Conservation (phyloP, 35 echinoderm and acorn worm genomes). For the Eucidaris tribuloides region DNA sequence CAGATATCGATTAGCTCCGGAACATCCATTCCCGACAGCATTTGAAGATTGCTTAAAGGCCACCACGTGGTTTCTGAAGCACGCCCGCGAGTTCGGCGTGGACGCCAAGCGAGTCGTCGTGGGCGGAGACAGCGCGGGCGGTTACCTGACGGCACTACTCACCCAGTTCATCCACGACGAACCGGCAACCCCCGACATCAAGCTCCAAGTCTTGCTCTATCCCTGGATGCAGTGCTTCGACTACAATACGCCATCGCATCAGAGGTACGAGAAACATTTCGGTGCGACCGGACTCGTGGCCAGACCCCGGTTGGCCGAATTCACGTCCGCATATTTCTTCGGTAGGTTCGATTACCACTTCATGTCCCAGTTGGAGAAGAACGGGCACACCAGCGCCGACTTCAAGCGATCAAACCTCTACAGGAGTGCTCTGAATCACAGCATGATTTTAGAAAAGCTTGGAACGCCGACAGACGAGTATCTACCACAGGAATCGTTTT, state of each 20-base stretch:
- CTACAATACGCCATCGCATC: conserved; percentile 20
- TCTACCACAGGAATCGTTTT: background rate
- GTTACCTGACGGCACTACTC: conserved; percentile 53
- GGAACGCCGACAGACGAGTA: background rate
- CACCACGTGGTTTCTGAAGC: conserved; percentile 65
- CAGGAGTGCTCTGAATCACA: background rate
- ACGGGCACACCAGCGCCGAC: conserved; percentile 36
- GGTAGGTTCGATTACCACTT: conserved; percentile 31
- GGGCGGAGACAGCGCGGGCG: conserved; percentile 86
- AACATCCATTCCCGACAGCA: conserved; percentile 69
- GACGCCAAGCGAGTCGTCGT: conserved; percentile 57
- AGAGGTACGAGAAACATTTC: conserved; percentile 13
- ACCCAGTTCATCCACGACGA: conserved; percentile 50
- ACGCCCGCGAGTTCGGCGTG: conserved; percentile 47
- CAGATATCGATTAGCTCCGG: conserved; percentile 80
- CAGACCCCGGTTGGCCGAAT: conserved; percentile 1
- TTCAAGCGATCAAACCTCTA: conserved; percentile 13
- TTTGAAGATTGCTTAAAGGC: conserved; percentile 68
- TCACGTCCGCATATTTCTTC: background rate
- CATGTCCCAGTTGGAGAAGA: conserved; percentile 28
- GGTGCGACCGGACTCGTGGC: conserved; percentile 1
- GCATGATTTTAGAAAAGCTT: conserved; percentile 6
- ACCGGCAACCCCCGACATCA: conserved; percentile 1
- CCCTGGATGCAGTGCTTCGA: conserved; percentile 71
- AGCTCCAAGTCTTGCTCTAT: conserved; percentile 70